Evolutionary conservation across 2,797 vertebrate species (phyloP).

Genomic region (Liasis olivaceus): DNA sequence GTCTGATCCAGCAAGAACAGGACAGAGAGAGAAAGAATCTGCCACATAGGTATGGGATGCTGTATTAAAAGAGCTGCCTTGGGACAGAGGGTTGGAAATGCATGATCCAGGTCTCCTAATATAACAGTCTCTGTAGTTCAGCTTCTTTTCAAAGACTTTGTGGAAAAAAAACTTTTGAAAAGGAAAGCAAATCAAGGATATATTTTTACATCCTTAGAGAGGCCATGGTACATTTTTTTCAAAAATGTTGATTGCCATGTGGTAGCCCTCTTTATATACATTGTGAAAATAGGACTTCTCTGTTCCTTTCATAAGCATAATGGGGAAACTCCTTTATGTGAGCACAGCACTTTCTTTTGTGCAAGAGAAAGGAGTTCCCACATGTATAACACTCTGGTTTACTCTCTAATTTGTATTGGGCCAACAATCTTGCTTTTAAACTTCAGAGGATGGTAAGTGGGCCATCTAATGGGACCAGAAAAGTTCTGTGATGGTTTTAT

Average conservation of each 20-base stretch:
- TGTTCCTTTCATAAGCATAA: neutral
- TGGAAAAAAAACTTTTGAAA: neutral
- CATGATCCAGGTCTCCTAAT: neutral
- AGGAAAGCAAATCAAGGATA: neutral
- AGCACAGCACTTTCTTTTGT: neutral
- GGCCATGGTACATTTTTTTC: neutral
- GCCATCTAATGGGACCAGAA: too few species aligned
- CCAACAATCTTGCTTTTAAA: neutral
- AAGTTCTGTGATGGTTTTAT: neutral
- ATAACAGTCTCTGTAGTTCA: too few species aligned
- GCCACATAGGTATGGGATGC: neutral
- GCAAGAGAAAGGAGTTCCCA: neutral
- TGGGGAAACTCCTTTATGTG: neutral
- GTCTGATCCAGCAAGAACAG: neutral
- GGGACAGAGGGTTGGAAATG: neutral
- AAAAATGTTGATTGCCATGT: neutral
- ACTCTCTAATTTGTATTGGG: neutral
- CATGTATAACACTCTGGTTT: neutral
- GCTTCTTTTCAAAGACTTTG: neutral
- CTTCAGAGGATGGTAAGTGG: neutral
- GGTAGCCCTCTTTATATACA: neutral
- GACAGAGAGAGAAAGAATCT: neutral
- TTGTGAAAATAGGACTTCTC: neutral
- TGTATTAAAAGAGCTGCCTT: neutral
- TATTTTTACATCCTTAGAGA: neutral